Base-by-base conservation (phyloP, 2,113 vertebrate species). In the Lepus europaeus region DNA sequence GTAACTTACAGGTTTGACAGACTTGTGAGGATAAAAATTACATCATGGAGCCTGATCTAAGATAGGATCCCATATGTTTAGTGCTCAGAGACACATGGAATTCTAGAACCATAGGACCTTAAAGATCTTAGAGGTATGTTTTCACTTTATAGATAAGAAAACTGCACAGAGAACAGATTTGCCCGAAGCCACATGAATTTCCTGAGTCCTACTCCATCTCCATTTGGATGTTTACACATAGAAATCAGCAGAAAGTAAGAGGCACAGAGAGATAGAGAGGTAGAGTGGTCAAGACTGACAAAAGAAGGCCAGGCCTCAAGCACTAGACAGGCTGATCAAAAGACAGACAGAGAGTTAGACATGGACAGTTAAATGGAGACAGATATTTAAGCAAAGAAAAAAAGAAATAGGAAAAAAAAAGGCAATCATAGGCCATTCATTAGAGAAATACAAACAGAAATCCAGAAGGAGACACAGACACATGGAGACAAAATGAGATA, bases 1-100 rank as follows among this genome's bases (percentile, higher is more conserved):
- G 49, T 95, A 79, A 93, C 10, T 94, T 93, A 76, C 6, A 80
- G n/a, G 22, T 53, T 6, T 94, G 72, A 80, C 33, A 95, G 68
- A 92, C 39, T 63, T 77, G 66, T 73, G 29, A 73, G 14, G 16
- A 68, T 82, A 92, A 95, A 78, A 96, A 85, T 74, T 83, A 3
- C n/a, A 69, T 83, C 25, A 73, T 94, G 19, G n/a, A 94, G 23
- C 76, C 33, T 94, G 13, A 76, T 74, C 31, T 89, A 82, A 90
- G 27, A 87, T 63, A 79, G 88, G 31, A 90, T 29, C 53, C 56
- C 68, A 72, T 77, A 29, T 49, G n/a, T 64, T 80, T 96, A 89
- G 39, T 77, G 53, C 16, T 56, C 33, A 82, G 64, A 89, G 9
- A 74, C 12, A 88, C 17, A 29, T 79, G 45, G 25, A 66, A 79